Evolutionary conservation across 2,888 invertebrate species (phyloP).

Genomic region (Sinodicranocentrus sp.): DNA sequence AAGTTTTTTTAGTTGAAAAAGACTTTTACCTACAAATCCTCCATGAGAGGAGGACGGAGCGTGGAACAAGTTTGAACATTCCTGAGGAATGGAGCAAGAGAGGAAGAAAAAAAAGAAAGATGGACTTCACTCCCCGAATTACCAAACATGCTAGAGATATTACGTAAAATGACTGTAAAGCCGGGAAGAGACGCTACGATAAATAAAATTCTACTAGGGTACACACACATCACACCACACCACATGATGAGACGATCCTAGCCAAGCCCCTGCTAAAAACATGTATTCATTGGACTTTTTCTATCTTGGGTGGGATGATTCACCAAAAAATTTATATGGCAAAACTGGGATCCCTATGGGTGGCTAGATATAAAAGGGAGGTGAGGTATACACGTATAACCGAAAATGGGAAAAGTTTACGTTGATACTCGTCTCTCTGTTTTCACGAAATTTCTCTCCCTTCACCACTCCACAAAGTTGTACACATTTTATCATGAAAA

Average conservation of each 20-base stretch:
- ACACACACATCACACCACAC: not conserved
- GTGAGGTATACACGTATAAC: no score
- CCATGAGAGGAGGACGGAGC: slow-evolving; percentile 9
- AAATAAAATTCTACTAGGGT: slow-evolving; percentile 27
- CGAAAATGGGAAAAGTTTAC: slow-evolving; percentile 65
- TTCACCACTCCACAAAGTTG: not conserved
- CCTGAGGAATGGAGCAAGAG: slow-evolving; percentile 7
- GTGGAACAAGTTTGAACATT: not conserved
- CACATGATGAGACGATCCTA: slow-evolving; percentile 30
- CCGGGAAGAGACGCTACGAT: slow-evolving; percentile 21
- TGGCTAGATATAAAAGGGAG: slow-evolving; percentile 33
- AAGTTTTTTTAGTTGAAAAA: no score
- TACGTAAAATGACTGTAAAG: slow-evolving; percentile 29
- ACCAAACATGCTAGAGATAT: slow-evolving; percentile 41
- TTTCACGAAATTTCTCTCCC: no score
- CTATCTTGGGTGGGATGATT: slow-evolving; percentile 24
- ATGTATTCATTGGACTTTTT: not conserved
- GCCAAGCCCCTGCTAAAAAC: slow-evolving; percentile 55
- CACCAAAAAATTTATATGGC: slow-evolving; percentile 40
- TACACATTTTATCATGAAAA: not conserved
- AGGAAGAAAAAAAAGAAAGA: slow-evolving; percentile 45
- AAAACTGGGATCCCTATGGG: slow-evolving; percentile 11
- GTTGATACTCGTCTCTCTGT: no score
- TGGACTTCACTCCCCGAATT: slow-evolving; percentile 59
- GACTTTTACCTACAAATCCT: slow-evolving; percentile 48